Evolutionary conservation across 2,113 vertebrate genomes (phyloP).

Genomic region (Pandion haliaetus): DNA sequence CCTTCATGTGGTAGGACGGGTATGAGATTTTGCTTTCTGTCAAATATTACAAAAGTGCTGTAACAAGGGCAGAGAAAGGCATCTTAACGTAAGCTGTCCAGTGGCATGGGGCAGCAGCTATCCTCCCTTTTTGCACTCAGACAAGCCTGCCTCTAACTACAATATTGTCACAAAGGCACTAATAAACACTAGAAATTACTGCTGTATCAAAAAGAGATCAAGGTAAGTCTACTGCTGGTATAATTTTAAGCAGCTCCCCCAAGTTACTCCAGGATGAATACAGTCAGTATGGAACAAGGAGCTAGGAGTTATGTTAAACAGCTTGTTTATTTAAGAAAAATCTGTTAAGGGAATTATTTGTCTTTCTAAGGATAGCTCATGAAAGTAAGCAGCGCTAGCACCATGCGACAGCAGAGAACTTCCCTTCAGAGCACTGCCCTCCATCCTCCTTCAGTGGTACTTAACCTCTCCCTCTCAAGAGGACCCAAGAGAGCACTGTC

Average conservation of each 20-base stretch:
- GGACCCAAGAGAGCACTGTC: neutral
- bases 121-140: neutral
- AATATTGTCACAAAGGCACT: neutral
- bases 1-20: neutral
- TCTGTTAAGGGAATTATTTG: neutral
- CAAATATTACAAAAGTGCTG: neutral
- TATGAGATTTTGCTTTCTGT: neutral
- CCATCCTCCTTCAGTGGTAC: neutral
- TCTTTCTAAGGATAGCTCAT: neutral
- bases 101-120: neutral
- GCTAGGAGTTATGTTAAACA: neutral
- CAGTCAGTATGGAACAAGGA: neutral
- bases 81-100: neutral
- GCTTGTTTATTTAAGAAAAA: neutral
- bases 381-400: neutral
- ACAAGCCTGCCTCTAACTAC: neutral
- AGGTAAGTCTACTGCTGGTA: neutral
- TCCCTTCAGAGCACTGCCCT: neutral
- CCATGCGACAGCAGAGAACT: neutral
- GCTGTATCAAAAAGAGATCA: neutral
- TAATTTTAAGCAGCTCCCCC: neutral
- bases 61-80: neutral
- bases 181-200: neutral
- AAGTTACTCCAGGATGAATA: neutral
- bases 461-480: neutral